Base-by-base conservation (phyloP, 2,888 invertebrate genomes). In the Zaprionus obscuricornis region DNA sequence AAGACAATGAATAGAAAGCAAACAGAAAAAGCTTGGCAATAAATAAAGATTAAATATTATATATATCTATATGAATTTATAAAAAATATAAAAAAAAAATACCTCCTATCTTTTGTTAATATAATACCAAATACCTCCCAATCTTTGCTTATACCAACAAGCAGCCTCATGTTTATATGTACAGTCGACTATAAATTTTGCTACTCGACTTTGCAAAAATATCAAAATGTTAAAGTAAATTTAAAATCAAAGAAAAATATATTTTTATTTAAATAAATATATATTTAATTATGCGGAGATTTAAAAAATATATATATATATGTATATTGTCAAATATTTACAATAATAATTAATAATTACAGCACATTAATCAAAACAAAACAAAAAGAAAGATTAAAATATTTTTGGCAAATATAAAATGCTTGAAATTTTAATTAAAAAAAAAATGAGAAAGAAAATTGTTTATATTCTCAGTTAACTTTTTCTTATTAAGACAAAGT, bases 1-100 rank as follows among this genome's bases (percentile, higher is more conserved):
- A 66, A 66, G 40, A 56, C 33, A 56, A 45, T 10, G 45, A 7
- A 16, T 63, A 37, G 42, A 63, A 66, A 66, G 56, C 45, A 57
- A 42, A 33, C 37, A n/a, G 29, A 26, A 26, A 37, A 13, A 6
- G 43, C 39, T 54, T 57, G 14, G n/a, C n/a, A 26, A 10, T 27
- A 17, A 16, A 46, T 10, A 7, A 46, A 31, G 18, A 10, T 1
- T 1, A 27, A n/a, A 31, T 17, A 8, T 33, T 37, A 22, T 27
- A 43, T n/a, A 33, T 55, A 31, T 39, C 10, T 52, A 16, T 11
- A 47, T n/a, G 40, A 33, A 52, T 13, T 29, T 13, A 39, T 10
- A 36, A 42, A 51, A 14, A 36, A 40, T 31, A 11, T 42, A 60
- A 39, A 51, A 52, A 34, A 58, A 33, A 42, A 33, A 45, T 64